Conservation (phyloP, 2,888 invertebrate species). For the Shargacucullia verbasci region DNA sequence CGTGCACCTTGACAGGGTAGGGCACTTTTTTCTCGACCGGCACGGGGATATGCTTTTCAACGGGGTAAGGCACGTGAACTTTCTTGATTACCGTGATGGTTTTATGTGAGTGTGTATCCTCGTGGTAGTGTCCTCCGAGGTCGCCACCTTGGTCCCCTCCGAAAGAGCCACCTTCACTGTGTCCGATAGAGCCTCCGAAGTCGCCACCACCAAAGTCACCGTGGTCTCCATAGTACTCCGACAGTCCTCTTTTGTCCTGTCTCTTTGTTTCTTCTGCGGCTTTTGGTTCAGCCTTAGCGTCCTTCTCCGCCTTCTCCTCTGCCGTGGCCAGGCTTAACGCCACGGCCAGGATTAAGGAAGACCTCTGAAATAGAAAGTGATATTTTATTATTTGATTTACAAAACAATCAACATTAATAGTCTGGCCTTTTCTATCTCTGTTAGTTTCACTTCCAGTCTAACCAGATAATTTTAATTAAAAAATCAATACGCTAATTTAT, state of each 20-base stretch:
- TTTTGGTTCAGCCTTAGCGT: constrained; percentile 82
- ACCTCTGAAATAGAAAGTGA: constrained; percentile 74
- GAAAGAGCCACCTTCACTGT: constrained; percentile 57
- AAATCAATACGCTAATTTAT: too few species aligned
- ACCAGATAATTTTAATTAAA: too few species aligned
- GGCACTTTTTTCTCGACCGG: constrained; percentile 92
- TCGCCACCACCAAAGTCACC: constrained; percentile 71
- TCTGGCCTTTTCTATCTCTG: too few species aligned
- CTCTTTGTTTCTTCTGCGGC: constrained; percentile 84
- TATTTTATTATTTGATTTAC: too few species aligned
- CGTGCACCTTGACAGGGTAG: constrained; percentile 91
- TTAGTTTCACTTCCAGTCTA: too few species aligned
- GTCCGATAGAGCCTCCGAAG: constrained; percentile 60
- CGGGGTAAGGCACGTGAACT: constrained; percentile 92
- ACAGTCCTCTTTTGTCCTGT: constrained; percentile 89
- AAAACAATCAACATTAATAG: too few species aligned
- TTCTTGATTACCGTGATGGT: constrained; percentile 92
- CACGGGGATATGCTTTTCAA: constrained; percentile 91
- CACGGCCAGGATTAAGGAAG: constrained; percentile 87
- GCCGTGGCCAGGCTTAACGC: constrained; percentile 88
- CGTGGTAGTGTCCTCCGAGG: constrained; percentile 59
- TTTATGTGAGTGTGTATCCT: constrained; percentile 87
- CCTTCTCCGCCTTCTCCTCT: constrained; percentile 86
- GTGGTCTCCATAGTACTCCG: constrained; percentile 83
- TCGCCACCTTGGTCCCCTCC: constrained; percentile 58